Evolutionary conservation across 2,797 vertebrate species (phyloP), one percentile per base, ranked within the genome.

Genomic region (Danio kyathit): DNA sequence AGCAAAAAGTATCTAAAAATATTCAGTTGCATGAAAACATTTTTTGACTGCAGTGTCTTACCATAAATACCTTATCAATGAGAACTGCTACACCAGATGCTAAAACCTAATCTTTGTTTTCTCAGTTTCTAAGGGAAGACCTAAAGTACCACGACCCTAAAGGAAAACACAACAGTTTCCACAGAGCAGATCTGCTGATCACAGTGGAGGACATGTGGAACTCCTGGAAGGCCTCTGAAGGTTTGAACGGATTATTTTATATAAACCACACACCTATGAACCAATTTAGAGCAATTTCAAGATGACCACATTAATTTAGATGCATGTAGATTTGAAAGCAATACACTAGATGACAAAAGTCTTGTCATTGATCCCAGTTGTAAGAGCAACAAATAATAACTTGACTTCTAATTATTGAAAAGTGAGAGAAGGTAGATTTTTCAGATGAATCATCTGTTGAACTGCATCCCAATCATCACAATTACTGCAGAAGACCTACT

Each of bases 181-280:
- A 98, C 57, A 93, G 95, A 8, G 95, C 94, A 4, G 97, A 99
- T 90, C 95, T 96, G 29, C 94, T 95, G 89, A 97, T 99, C 88
- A 99, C 97, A 0, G 93, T 98, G 89, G 97, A 97, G 67, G 97
- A 99, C 86, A 94, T 99, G 83, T 99, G 97, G 97, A 95, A 93
- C 66, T 69, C 94, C 74, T 99, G 97, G 97, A 97, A 95, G 87
- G 89, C 89, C 12, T 98, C 96, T 0, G 93, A 95, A 92, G 97
- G 97, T 97, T 87, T 89, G 76, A 11, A 46, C 19, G 60, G 14
- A 10, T 67, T 13, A 38, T 56, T 21, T 0, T 11, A 46, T 7
- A 63, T 7, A 9, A 56, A 49, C 21, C n/a, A 12, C 52, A 1
- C 5, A 51, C 6, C 7, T 49, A 1, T 40, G 2, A 61, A 21